phyloP scores from a whole-genome alignment of 2,797 vertebrate species.

The Apodemus agrarius region DNA sequence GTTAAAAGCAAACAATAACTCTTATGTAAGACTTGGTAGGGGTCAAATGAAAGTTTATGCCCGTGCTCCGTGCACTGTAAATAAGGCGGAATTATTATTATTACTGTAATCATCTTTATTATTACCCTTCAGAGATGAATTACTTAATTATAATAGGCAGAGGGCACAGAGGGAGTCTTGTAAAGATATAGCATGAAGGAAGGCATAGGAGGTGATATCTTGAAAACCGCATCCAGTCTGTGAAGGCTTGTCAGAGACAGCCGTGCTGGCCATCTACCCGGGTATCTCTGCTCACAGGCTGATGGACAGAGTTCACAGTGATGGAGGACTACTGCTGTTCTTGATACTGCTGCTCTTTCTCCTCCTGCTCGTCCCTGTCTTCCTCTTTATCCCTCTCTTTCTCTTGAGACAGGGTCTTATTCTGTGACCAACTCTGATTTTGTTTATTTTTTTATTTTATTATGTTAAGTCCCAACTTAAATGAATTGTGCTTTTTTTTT shows the following conservation, averaged over 20 bases:
- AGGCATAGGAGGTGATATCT: neutral
- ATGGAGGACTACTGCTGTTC: neutral
- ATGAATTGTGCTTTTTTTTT: neutral
- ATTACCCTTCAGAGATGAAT: conserved; percentile 44
- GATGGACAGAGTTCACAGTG: neutral
- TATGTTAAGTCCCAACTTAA: neutral
- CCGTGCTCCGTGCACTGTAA: neutral
- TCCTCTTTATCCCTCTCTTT: neutral
- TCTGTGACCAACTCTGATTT: neutral
- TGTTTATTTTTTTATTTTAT: neutral
- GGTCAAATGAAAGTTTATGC: conserved; percentile 36
- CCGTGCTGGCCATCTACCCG: neutral
- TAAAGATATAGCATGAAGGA: neutral
- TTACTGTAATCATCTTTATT: conserved; percentile 21
- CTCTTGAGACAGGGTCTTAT: neutral
- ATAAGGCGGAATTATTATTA: neutral
- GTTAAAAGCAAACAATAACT: conserved; percentile 56
- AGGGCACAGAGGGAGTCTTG: neutral
- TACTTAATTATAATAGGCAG: conserved; percentile 10
- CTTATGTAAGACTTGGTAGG: neutral
- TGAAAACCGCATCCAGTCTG: neutral
- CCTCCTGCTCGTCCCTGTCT: neutral
- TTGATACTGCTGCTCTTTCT: neutral
- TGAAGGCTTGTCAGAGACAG: neutral
- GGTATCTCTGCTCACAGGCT: neutral